Base-by-base conservation (phyloP, 2,888 invertebrate species). In the Acrocera orbiculus region DNA sequence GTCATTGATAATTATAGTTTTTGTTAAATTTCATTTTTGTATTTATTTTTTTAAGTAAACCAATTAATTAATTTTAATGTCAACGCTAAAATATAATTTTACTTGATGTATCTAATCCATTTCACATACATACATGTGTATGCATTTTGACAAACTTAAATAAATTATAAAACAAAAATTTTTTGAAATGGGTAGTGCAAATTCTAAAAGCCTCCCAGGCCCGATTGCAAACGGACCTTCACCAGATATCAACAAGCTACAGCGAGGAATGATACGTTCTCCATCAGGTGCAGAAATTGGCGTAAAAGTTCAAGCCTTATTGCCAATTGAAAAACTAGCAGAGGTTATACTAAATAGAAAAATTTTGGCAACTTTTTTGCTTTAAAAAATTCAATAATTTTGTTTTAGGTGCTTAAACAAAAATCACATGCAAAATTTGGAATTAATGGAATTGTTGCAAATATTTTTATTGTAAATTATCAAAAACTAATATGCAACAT, bases 251-350 rank as follows among this genome's bases (percentile, higher is more conserved):
- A 5, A 3, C 32, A 26, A 16, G 11, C n/a, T 15, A 10, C 17
- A 17, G n/a, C 26, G 14, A 43, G 66, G 66, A 20, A 59, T 70
- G 44, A 69, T 71, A 16, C 63, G 71, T 38, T 72, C 73, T 30
- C 68, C 72, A 17, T 76, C 79, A 16, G 73, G 71, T 9, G 69
- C 68, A 13, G 78, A 77, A 50, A 65, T 73, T 32, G 73, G 68
- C 47, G 73, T 73, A 45, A 68, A 66, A 47, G 64, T 65, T 38
- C 65, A 68, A 17, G 65, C 63, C 27, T 65, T 81, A 53, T 63
- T 76, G 43, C 78, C 82, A 10, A 65, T 81, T 32, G 81, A 81
- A 52, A 79, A 75, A 58, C 63, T 82, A 31, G 71, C 75, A 40
- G 79, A 81, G 68, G 77, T 77, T 55, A 56, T 52, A 5, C 9